phyloP scores from a whole-genome alignment of 2,113 vertebrate species.

The Pholis gunnellus region DNA sequence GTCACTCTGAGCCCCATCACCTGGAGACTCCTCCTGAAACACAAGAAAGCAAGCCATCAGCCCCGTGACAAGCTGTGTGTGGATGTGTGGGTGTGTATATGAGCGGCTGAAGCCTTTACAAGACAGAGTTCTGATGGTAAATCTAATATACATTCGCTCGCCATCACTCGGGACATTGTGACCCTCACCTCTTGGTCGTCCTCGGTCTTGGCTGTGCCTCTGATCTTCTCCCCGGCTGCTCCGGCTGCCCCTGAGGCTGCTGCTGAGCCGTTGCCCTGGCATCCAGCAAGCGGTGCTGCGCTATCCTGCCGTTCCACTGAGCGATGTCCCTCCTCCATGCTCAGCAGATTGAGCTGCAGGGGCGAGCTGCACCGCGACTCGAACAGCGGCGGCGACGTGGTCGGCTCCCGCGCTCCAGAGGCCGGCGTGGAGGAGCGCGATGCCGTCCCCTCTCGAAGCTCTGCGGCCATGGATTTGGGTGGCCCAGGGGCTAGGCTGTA shows the following conservation, averaged over 20 bases:
- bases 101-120: neutral
- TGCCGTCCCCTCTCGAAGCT: constrained; percentile 61
- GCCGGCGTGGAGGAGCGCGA: constrained; percentile 85
- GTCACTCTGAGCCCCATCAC: constrained; percentile 80
- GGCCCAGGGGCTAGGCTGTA: constrained; percentile 73
- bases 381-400: constrained; percentile 86
- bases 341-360: constrained; percentile 93
- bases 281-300: constrained; percentile 18
- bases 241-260: constrained; percentile 33
- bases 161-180: neutral
- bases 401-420: constrained; percentile 63
- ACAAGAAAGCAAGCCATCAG: constrained; percentile 6
- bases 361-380: constrained; percentile 95
- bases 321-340: constrained; percentile 91
- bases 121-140: neutral
- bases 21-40: constrained; percentile 69
- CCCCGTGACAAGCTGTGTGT: neutral
- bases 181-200: constrained; percentile 82
- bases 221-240: constrained; percentile 58
- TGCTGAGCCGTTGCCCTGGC: constrained; percentile 50
- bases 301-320: constrained; percentile 73
- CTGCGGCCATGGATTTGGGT: constrained; percentile 70
- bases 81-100: neutral
- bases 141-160: neutral
- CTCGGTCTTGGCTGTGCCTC: constrained; percentile 53